Conservation (phyloP, 2,113 vertebrate genomes). For the Platichthys stellatus region DNA sequence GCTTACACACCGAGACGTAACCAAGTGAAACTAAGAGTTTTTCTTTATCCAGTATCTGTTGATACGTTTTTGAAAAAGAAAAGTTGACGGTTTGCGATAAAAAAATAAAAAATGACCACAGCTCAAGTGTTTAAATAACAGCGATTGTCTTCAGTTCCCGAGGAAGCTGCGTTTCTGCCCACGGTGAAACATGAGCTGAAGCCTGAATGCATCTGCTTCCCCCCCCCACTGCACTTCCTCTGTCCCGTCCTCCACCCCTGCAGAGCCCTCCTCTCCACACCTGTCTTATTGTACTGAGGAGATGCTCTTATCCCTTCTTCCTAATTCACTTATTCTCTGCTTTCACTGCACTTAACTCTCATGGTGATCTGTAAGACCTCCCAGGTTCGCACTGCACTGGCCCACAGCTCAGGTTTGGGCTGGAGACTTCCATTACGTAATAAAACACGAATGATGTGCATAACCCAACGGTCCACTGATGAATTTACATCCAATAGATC, state of each 20-base stretch:
- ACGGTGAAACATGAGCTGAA: constrained; percentile 43
- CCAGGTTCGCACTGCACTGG: constrained; percentile 53
- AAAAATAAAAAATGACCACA: neutral
- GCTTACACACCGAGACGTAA: too few species aligned
- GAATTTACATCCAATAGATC: too few species aligned
- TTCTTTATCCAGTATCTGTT: too few species aligned
- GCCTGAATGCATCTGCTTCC: constrained; percentile 24
- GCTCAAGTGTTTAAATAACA: neutral
- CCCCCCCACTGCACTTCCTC: neutral
- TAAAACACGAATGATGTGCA: too few species aligned
- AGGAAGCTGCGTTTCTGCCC: neutral
- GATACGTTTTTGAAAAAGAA: too few species aligned
- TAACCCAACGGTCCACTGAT: too few species aligned
- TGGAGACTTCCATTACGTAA: neutral
- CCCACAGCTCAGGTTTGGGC: constrained; percentile 12
- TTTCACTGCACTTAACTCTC: constrained; percentile 70
- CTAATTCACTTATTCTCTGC: constrained; percentile 84
- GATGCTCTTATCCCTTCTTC: constrained; percentile 90
- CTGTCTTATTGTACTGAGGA: constrained; percentile 76
- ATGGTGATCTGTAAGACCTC: constrained; percentile 63
- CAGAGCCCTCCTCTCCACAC: constrained; percentile 83
- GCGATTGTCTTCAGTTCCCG: neutral
- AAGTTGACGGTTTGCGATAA: too few species aligned
- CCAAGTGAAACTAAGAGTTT: too few species aligned
- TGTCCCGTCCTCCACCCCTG: constrained; percentile 75